Conservation (phyloP, 2,113 vertebrate species). For the Tragulus kanchil region DNA sequence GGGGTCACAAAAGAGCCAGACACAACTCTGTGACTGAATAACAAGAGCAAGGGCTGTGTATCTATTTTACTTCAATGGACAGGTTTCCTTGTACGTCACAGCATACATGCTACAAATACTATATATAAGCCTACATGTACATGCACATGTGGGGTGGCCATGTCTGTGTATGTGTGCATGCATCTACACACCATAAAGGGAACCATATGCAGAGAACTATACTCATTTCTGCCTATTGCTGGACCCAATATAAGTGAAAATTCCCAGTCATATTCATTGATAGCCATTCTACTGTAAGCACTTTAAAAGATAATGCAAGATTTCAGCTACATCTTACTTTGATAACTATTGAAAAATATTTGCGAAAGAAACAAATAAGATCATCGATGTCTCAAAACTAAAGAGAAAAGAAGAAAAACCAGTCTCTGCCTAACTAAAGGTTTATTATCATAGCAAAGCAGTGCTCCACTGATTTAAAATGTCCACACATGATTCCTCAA, state of each 20-base stretch:
- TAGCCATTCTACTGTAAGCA: not conserved
- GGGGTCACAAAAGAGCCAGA: too few species aligned
- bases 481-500: not conserved
- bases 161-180: too few species aligned
- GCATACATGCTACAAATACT: not conserved
- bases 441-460: conserved; percentile 8
- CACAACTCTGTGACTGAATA: too few species aligned
- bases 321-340: not conserved
- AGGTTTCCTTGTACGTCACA: not conserved
- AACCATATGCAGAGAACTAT: not conserved
- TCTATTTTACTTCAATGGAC: not conserved
- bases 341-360: conserved; percentile 4
- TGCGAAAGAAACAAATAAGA: not conserved
- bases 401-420: not conserved
- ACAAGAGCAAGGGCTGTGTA: not conserved
- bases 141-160: not conserved
- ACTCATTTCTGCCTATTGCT: not conserved
- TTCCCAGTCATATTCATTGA: not conserved
- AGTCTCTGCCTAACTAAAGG: conserved; percentile 7
- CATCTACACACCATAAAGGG: not conserved
- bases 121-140: not conserved
- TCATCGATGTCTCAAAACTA: not conserved
- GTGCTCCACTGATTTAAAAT: not conserved
- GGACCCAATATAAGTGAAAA: not conserved
- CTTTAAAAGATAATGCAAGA: not conserved